A percentile compares a stretch with the other conserved stretches of the same genome.
Evolutionary conservation across 2,113 vertebrate species (phyloP).

Genomic region (Gopherus evgoodei): DNA sequence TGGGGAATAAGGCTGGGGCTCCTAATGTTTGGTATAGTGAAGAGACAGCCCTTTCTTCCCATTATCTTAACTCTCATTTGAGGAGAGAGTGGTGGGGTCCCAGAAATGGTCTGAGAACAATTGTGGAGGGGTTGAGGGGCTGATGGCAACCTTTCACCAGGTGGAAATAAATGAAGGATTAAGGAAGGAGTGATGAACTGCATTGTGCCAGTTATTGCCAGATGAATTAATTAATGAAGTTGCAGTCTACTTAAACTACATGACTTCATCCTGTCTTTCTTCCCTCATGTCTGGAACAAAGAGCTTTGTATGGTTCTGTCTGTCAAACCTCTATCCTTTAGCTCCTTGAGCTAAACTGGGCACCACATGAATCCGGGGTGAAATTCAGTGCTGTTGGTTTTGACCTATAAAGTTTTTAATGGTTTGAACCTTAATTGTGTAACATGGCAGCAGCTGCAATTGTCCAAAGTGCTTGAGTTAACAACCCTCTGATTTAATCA

Average conservation of each 20-base stretch:
- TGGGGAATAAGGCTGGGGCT: no score
- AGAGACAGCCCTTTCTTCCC: no score
- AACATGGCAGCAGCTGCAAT: neutral
- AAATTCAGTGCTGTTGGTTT: neutral
- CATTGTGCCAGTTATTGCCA: neutral
- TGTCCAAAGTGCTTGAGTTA: neutral
- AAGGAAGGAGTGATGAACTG: neutral
- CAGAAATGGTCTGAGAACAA: neutral
- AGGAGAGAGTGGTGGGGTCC: neutral
- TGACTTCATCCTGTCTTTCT: neutral
- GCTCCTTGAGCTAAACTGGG: neutral
- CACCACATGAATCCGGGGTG: neutral
- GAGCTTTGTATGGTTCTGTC: neutral
- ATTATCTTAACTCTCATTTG: neutral
- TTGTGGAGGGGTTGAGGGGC: neutral
- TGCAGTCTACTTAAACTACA: neutral
- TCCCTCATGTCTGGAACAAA: neutral
- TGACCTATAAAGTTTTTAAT: neutral
- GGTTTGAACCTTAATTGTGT: neutral
- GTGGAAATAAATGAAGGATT: neutral
- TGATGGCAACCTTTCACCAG: neutral
- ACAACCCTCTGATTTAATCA: neutral
- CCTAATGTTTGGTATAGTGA: no score
- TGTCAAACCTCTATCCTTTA: neutral
- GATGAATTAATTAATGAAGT: neutral